Evolutionary conservation across 2,797 vertebrate species (phyloP).

Genomic region (Falco peregrinus): DNA sequence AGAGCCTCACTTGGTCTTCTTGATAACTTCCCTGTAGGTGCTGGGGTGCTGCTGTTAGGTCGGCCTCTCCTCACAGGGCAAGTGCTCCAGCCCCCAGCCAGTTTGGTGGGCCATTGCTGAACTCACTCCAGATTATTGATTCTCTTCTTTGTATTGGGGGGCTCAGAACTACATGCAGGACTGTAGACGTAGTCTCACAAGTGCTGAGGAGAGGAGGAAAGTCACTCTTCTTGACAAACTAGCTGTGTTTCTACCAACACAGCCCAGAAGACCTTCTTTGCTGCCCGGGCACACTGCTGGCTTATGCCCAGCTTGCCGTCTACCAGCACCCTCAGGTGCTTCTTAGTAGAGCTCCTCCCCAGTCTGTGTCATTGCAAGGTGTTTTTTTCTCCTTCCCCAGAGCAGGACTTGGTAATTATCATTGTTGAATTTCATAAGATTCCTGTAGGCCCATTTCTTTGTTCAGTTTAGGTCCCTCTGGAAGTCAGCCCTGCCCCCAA

Average conservation of each 20-base stretch:
- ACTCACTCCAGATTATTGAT: not conserved
- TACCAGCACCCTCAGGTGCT: not conserved
- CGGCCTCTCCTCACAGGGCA: not conserved
- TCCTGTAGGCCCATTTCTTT: not conserved
- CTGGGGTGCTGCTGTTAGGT: not conserved
- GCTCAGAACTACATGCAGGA: not conserved
- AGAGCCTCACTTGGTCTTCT: accelerated
- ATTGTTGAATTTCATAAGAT: no score
- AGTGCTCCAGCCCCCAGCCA: not conserved
- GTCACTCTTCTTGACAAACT: not conserved
- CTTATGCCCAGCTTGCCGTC: not conserved
- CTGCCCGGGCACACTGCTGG: not conserved
- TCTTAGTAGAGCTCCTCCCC: not conserved
- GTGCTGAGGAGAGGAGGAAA: not conserved
- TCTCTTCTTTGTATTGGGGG: not conserved
- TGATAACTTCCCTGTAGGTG: not conserved
- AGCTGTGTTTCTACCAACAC: not conserved
- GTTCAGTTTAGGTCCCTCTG: not conserved
- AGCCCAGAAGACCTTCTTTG: not conserved
- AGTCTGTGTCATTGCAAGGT: not conserved
- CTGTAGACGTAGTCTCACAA: not conserved
- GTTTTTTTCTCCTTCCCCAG: not conserved
- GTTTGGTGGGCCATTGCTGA: not conserved
- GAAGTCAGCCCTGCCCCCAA: not conserved
- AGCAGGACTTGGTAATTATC: not conserved